Conservation (phyloP, 1,140 invertebrate species). For the Zaprionus africanus region DNA sequence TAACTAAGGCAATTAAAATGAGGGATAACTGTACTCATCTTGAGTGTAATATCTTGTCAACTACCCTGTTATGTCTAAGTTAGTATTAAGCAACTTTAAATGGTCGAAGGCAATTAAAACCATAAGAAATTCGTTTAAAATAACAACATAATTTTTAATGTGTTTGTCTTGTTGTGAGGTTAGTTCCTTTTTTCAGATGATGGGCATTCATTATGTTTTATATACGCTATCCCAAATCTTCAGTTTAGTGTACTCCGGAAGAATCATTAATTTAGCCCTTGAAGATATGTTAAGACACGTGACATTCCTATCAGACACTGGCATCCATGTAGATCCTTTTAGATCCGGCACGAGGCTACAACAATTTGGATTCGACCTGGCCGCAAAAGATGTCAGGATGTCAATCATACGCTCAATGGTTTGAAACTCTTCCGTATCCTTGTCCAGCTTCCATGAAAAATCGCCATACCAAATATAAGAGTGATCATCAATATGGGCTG, state of each 20-base stretch:
- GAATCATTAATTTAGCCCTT: slow-evolving; percentile 65
- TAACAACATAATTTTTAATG: too few relatives aligned
- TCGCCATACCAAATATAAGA: slow-evolving; percentile 87
- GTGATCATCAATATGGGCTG: slow-evolving; percentile 87
- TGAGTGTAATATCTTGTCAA: too few relatives aligned
- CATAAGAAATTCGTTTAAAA: too few relatives aligned
- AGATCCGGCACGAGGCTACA: slow-evolving; percentile 29
- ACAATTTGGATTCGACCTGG: slow-evolving; percentile 79
- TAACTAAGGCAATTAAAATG: background rate
- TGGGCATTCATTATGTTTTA: background rate
- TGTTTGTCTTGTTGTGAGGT: background rate
- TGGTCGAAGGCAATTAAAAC: too few relatives aligned
- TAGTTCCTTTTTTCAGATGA: background rate
- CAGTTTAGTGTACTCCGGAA: slow-evolving; percentile 78
- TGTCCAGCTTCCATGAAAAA: slow-evolving; percentile 83
- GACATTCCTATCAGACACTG: slow-evolving; percentile 54
- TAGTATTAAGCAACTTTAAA: background rate
- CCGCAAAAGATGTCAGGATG: slow-evolving; percentile 84
- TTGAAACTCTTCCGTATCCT: slow-evolving; percentile 67
- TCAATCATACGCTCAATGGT: slow-evolving; percentile 85
- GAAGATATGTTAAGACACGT: slow-evolving; percentile 84
- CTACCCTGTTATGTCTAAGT: too few relatives aligned
- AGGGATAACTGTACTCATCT: too few relatives aligned
- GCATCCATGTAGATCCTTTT: slow-evolving; percentile 55
- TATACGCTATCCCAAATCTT: slow-evolving; percentile 61